Base-by-base conservation (phyloP, 1,140 invertebrate species). In the Achatina immaculata region DNA sequence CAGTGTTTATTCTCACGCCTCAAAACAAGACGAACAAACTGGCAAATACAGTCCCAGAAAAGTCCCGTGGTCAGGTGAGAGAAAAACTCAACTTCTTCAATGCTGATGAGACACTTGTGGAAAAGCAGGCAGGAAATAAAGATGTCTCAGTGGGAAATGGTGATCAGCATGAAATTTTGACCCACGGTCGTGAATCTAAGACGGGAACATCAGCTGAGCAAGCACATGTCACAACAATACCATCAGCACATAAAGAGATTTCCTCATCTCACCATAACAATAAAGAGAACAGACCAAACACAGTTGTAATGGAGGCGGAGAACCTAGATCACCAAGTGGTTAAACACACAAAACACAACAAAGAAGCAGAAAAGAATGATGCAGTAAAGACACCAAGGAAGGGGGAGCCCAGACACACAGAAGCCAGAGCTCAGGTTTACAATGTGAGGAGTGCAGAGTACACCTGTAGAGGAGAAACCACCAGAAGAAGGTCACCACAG, bases 1-100 rank as follows among this genome's bases (percentile, higher is more conserved):
- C 83, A 9, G 75, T 79, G 21, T 77, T 76, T 28, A 75, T 84
- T 43, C 66, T 84, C 3, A 74, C 74, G 24, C 81, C 83, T 4
- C 72, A 74, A 65, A 76, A 79, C 31, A 72, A 36, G 28, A 34
- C 1, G 28, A 68, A 55, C 45, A 72, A 55, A 42, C 9, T 21
- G n/a, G 45, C 75, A 48, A 51, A 31, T 7, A 9, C 58, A 62
- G 82, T 79, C n/a, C 1, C 72, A 38, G 84, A 85, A 73, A 81
- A 83, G 71, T 78, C 74, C 19, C 80, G 81, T 66, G 83, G 84
- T 48, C 80, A 85, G 11, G 87, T 86, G 0, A 69, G 87, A 76
- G 87, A 89, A 76, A 85, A 85, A 72, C 82, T 89, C 1, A 77
- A 80, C 40, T 83, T 82, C 79, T 83, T 78, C 66, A 83, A 85